phyloP scores from a whole-genome alignment of 2,888 invertebrate species.

The Trileptium ribeirensis region DNA sequence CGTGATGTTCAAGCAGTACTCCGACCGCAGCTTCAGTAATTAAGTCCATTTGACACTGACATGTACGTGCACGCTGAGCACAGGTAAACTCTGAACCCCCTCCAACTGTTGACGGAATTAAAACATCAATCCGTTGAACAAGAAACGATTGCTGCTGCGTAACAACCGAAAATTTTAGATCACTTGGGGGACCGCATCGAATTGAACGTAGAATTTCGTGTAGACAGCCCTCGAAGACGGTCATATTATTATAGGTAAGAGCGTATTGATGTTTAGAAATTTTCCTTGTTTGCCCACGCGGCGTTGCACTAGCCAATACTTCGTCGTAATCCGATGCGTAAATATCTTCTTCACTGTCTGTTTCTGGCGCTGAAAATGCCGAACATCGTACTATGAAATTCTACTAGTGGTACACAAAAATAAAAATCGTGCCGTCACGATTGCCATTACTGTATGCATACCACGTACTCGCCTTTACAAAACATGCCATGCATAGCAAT shows the following conservation, averaged over 20 bases:
- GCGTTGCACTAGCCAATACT: background rate
- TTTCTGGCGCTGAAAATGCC: no score
- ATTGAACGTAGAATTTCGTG: background rate
- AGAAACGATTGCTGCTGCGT: background rate
- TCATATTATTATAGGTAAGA: background rate
- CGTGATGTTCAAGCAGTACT: background rate
- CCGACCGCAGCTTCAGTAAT: background rate
- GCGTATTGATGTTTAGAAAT: no score
- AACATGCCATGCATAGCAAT: no score
- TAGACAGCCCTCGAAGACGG: background rate
- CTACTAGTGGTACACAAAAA: no score
- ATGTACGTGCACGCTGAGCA: background rate
- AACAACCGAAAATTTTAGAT: background rate
- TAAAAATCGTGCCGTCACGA: no score
- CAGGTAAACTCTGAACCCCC: background rate
- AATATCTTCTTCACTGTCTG: background rate
- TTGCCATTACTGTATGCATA: no score
- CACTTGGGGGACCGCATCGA: background rate
- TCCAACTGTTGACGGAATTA: background rate
- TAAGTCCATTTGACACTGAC: background rate
- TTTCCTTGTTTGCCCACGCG: background rate
- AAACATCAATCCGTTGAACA: background rate
- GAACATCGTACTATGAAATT: no score
- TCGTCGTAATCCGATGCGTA: background rate
- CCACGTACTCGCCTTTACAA: no score